Evolutionary conservation across 2,888 invertebrate genomes (phyloP).

Genomic region (Xylocampa areola): DNA sequence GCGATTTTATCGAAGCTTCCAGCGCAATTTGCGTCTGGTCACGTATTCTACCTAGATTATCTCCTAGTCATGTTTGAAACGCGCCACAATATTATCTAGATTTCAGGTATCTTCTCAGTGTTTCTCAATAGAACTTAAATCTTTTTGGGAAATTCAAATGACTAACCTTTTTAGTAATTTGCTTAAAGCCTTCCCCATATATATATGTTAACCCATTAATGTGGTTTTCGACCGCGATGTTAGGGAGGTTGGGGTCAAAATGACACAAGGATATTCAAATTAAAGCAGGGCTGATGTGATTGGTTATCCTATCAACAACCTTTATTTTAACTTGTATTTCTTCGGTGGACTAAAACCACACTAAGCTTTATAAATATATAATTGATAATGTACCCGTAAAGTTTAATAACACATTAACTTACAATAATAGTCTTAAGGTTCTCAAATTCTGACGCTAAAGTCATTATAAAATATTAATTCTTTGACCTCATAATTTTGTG

Average conservation of each 20-base stretch:
- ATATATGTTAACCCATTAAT: constrained; percentile 3
- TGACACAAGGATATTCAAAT: not conserved
- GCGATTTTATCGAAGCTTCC: constrained; percentile 34
- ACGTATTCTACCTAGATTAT: constrained; percentile 46
- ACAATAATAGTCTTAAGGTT: constrained; percentile 22
- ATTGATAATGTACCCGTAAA: not conserved
- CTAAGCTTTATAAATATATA: no score
- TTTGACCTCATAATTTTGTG: constrained; percentile 31
- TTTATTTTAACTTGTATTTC: no score
- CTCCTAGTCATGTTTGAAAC: constrained; percentile 14
- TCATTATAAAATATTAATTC: constrained; percentile 44
- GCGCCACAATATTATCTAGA: constrained; percentile 15
- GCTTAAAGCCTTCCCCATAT: constrained; percentile 4
- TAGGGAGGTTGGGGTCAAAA: constrained; percentile 1
- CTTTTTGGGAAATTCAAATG: not conserved
- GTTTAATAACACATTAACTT: not conserved
- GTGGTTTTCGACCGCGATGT: not conserved
- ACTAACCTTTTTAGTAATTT: constrained; percentile 13
- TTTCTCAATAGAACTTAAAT: no score
- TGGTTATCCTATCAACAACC: constrained; percentile 14
- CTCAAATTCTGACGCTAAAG: constrained; percentile 37
- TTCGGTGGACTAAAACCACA: constrained; percentile 4
- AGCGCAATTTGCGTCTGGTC: constrained; percentile 42
- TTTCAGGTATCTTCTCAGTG: no score
- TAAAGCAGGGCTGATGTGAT: not conserved